Conservation (phyloP, 2,888 invertebrate species). For the Drosophila helvetica region DNA sequence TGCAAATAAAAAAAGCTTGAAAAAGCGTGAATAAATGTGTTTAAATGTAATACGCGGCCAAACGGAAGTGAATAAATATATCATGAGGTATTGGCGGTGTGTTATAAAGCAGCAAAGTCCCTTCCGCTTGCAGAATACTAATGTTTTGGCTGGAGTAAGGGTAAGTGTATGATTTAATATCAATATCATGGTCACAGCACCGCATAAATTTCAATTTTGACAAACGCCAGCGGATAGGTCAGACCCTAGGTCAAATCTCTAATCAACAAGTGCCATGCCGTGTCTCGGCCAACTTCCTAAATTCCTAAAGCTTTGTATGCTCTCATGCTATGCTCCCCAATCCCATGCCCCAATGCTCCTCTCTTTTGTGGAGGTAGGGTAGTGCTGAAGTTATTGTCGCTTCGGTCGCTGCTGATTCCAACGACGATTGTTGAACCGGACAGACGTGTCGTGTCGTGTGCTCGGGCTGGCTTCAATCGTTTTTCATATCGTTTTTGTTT, state of each 20-base stretch:
- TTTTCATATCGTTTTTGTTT: too few relatives aligned
- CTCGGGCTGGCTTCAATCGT: constrained; percentile 48
- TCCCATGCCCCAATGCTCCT: constrained; percentile 9
- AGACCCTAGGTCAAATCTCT: constrained; percentile 25
- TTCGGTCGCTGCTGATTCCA: constrained; percentile 45
- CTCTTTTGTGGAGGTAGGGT: constrained; percentile 15
- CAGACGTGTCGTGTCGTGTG: constrained; percentile 51
- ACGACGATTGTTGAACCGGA: constrained; percentile 78
- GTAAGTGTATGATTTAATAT: constrained; percentile 5
- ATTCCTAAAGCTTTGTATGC: constrained; percentile 35
- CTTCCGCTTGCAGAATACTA: neutral
- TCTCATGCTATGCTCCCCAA: constrained; percentile 22
- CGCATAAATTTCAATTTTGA: constrained; percentile 14
- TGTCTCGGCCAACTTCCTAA: constrained; percentile 21
- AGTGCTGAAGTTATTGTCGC: constrained; percentile 30
- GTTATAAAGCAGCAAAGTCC: neutral
- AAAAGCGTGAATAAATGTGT: neutral
- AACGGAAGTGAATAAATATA: neutral
- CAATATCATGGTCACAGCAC: constrained; percentile 22
- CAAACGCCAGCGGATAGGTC: constrained; percentile 14
- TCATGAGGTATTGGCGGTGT: neutral
- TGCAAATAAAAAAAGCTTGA: neutral
- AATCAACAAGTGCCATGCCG: constrained; percentile 13
- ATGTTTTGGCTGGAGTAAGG: neutral
- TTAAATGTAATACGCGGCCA: neutral